A percentile compares a stretch with the other conserved stretches of the same genome.
phyloP scores from a whole-genome alignment of 2,888 invertebrate species.

The Pyrocoelia pectoralis region DNA sequence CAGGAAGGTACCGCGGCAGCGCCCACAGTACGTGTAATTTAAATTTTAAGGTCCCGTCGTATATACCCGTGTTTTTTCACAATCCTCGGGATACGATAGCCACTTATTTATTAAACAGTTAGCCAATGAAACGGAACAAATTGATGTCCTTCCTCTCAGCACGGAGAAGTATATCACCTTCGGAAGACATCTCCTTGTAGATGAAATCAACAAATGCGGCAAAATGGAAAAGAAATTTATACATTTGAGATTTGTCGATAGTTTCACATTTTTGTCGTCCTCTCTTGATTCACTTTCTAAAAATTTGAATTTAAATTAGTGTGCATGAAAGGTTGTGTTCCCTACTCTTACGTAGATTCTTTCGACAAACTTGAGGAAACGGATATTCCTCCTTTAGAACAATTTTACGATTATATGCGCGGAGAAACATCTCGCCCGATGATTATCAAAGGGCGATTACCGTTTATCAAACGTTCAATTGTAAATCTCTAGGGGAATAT shows the following conservation, averaged over 20 bases:
- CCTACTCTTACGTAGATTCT: constrained; percentile 47
- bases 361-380: constrained; percentile 41
- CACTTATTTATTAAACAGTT: constrained; percentile 44
- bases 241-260: constrained; percentile 36
- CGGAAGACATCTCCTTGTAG: constrained; percentile 27
- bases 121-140: constrained; percentile 6
- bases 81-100: constrained; percentile 44
- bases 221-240: no score
- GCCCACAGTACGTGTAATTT: constrained; percentile 44
- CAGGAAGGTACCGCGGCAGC: constrained; percentile 37
- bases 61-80: constrained; percentile 44
- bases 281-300: constrained; percentile 41
- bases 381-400: constrained; percentile 39
- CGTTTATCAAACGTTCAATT: constrained; percentile 49
- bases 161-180: constrained; percentile 44
- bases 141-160: constrained; percentile 38
- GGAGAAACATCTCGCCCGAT: constrained; percentile 38
- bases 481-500: constrained; percentile 50
- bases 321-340: constrained; percentile 48
- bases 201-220: neutral
- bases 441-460: constrained; percentile 50
- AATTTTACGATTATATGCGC: constrained; percentile 42
- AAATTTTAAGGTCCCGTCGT: constrained; percentile 36
- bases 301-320: constrained; percentile 39
- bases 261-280: constrained; percentile 41